These are phyloP conservation scores for Myopa testacea DNA, from an alignment of 2,888 invertebrate genomes.

Conservation along the genomic window DNA sequence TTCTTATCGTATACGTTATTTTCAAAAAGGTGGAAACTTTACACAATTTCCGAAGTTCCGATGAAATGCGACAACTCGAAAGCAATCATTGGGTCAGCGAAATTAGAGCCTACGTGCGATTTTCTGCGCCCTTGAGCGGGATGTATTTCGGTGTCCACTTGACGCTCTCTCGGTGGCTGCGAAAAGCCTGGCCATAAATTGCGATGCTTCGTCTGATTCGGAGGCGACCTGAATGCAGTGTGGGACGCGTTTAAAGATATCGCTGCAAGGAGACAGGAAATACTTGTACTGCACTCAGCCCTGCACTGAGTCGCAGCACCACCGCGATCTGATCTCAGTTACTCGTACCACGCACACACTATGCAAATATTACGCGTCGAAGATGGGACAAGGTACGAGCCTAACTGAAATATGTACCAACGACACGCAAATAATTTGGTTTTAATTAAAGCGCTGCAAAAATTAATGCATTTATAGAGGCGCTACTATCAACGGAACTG, in stretches of 20 bases:
- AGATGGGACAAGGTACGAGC: neutral
- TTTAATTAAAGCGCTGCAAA: constrained; percentile 22
- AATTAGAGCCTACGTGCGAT: too few species aligned
- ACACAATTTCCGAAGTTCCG: too few species aligned
- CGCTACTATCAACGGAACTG: neutral
- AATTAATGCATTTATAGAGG: constrained; percentile 17
- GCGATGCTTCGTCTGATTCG: constrained; percentile 28
- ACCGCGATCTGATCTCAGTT: neutral
- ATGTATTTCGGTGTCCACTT: constrained; percentile 23
- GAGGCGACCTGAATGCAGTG: constrained; percentile 11
- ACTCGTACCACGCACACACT: neutral
- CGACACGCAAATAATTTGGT: constrained; percentile 25
- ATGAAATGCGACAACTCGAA: too few species aligned
- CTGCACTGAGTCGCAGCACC: neutral
- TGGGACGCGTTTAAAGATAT: constrained; percentile 34
- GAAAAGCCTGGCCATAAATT: constrained; percentile 31
- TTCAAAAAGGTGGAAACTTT: too few species aligned
- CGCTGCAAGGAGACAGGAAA: neutral
- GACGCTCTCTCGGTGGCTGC: constrained; percentile 21
- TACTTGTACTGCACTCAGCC: too few species aligned
- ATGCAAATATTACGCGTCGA: neutral
- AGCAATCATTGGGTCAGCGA: too few species aligned
- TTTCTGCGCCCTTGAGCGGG: neutral
- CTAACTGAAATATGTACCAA: constrained; percentile 6
- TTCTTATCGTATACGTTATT: too few species aligned